Evolutionary conservation across 2,797 vertebrate genomes (phyloP).

Genomic region (Acanthurus tractus): DNA sequence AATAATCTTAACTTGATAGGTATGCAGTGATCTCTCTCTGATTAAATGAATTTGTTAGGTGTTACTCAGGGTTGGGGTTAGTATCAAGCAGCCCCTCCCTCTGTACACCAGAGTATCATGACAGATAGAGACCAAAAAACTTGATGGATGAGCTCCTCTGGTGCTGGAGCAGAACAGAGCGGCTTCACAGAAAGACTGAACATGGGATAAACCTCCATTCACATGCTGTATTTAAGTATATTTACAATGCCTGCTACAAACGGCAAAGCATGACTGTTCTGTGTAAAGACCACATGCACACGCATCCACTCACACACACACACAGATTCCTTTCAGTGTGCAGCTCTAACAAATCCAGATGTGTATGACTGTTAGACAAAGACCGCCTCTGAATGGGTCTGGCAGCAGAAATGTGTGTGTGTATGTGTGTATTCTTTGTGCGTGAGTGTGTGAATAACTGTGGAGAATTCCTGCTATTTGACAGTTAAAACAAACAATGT

Average conservation of each 20-base stretch:
- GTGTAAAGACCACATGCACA: constrained; percentile 1
- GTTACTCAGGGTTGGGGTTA: too few relatives aligned
- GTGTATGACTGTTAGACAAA: constrained; percentile 49
- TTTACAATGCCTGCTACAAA: constrained; percentile 27
- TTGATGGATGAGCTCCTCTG: too few relatives aligned
- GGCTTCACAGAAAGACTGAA: background rate
- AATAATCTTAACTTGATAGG: too few relatives aligned
- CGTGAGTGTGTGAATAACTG: background rate
- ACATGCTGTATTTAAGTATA: background rate
- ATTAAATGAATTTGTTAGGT: too few relatives aligned
- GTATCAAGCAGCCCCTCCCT: too few relatives aligned
- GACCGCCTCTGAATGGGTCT: constrained; percentile 15
- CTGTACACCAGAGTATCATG: too few relatives aligned
- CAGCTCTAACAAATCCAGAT: constrained; percentile 62
- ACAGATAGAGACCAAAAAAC: too few relatives aligned
- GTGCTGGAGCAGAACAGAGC: background rate
- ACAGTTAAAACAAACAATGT: constrained; percentile 36
- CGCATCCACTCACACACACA: constrained; percentile 14
- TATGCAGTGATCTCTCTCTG: too few relatives aligned
- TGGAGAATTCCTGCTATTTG: constrained; percentile 11
- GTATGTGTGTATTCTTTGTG: constrained; percentile 15
- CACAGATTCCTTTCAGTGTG: constrained; percentile 43
- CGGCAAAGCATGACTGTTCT: constrained; percentile 14
- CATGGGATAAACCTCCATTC: background rate
- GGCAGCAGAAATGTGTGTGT: constrained; percentile 4